phyloP scores from a whole-genome alignment of 1,140 invertebrate species.

The Aporrectodea caliginosa region DNA sequence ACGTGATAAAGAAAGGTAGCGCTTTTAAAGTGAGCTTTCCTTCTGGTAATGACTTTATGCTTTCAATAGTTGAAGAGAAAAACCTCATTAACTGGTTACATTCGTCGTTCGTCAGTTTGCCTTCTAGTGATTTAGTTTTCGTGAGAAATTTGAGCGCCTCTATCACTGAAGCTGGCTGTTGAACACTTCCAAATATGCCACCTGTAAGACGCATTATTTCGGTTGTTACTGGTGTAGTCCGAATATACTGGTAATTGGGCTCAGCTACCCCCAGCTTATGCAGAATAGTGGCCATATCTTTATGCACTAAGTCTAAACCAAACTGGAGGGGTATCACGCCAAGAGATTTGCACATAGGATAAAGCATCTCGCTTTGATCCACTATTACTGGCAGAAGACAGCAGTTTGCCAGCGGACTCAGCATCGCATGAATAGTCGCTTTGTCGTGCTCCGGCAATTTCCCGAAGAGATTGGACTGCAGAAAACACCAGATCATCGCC shows the following conservation, averaged over 20 bases:
- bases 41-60: not conserved
- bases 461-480: not conserved
- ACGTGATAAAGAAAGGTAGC: not conserved
- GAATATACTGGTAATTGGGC: not conserved
- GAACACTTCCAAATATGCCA: not conserved
- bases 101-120: not conserved
- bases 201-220: not conserved
- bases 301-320: not conserved
- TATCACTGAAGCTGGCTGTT: not conserved
- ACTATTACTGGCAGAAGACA: not conserved
- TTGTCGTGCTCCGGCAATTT: not conserved
- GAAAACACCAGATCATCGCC: not conserved
- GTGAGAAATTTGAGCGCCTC: not conserved
- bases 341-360: not conserved
- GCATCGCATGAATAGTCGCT: not conserved
- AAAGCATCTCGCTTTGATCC: not conserved
- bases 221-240: not conserved
- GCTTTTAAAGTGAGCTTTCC: not conserved
- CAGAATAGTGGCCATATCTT: not conserved
- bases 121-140: not conserved
- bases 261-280: not conserved
- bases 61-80: not conserved
- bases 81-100: not conserved
- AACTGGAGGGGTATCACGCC: not conserved
- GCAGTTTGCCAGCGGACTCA: not conserved